Base-by-base conservation (phyloP, 2,113 vertebrate species). In the Alligator sinensis region DNA sequence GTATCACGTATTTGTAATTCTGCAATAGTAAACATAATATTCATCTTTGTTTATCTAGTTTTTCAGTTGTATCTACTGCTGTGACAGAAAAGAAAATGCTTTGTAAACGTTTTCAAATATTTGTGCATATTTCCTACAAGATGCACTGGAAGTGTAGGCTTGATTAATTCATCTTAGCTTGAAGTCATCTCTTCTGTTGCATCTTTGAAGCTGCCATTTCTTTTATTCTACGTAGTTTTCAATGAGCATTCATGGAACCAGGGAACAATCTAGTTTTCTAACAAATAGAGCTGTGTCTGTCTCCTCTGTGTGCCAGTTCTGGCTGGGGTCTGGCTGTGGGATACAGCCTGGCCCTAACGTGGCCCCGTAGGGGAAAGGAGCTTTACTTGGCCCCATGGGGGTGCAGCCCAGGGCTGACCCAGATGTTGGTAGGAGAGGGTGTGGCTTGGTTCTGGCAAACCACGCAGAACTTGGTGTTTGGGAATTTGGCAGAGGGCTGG, bases 211-310 rank as follows among this genome's bases (percentile, higher is more conserved):
- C 34, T 90, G 27, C 28, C 63, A 75, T 30, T 78, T 12, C 27
- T 95, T 92, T 94, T 22, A 82, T 74, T 63, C 74, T 91, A 70
- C 19, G 34, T 77, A 62, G 77, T 72, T 83, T 84, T 84, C 81
- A 61, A 19, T 90, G 86, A 84, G 10, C 80, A 76, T 93, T 89
- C 77, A 21, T 80, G 93, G 12, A 81, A 62, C 58, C 77, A 28
- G 54, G 59, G 57, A 83, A 77, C 84, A 55, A 83, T 84, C 30
- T 89, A 22, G 82, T 63, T 86, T 74, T 72, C 16, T 61, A 74
- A 91, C 47, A 47, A 47, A 9, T 47, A 47, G 47, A 47, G 47
- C 47, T 47, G 47, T 47, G 47, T 7, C 47, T 7, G 8, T 47
- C 9, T 47, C 47, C 47, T 47, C 47, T 47, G 47, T 47, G 47